Base-by-base conservation (phyloP, 1,140 invertebrate genomes). In the Pseudomyrmex sp. region DNA sequence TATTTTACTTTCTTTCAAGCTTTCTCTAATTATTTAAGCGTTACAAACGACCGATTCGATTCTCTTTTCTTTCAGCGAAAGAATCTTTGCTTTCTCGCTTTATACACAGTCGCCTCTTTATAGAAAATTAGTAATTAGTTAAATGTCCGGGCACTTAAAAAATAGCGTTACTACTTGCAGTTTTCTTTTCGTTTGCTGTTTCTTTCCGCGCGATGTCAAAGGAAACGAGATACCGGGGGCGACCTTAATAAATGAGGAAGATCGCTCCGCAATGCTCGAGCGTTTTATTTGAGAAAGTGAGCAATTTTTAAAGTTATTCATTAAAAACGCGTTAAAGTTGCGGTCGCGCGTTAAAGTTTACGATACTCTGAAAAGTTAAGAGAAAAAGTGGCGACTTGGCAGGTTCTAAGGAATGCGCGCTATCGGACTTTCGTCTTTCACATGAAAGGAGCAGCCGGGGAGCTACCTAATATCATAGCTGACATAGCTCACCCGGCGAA, bases 261-360 rank as follows among this genome's bases (percentile, higher is more conserved):
- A 79, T 35, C 35, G 35, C 54, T 72, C 2, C 2, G 23, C 15
- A 59, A 80, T 50, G 20, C n/a, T 1, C 18, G 10, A 58, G 15
- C 5, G 4, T 35, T 59, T 72, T n/a, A 35, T 72, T 59, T 79
- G 26, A 35, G 23, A 61, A 59, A 59, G 46, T 1, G 20, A 48
- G 9, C 48, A 59, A 5, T 79, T 69, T 2, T 69, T 20, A n/a
- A 56, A 48, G 44, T 79, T 79, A 79, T 70, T 79, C 58, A 73
- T 73, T 73, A 79, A 70, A 59, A 12, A 23, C 66, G 2, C 9
- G 26, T 72, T 72, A 50, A 48, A 79, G 65, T 69, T 65, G 70
- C 15, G 10, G 44, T 44, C 65, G 12, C 18, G 12, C 23, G 2
- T 35, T 18, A 35, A 80, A 80, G n/a, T 72, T 80, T 48, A 20